These are phyloP conservation scores for Aurelia aurita DNA, from an alignment of 30 jellyfish, hydroid and myxozoan species.

Conservation along the genomic window DNA sequence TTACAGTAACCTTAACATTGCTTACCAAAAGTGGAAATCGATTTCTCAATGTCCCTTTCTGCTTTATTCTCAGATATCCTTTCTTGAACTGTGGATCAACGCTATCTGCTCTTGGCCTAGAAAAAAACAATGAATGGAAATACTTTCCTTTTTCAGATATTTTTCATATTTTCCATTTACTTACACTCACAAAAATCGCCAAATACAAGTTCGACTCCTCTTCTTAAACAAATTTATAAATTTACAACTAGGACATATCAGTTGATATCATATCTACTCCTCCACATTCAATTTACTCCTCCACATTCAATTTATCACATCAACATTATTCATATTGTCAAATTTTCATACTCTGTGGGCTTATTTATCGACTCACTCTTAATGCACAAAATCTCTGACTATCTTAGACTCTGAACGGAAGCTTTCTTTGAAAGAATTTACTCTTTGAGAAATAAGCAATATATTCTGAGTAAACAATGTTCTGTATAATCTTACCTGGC, in stretches of 20 bases:
- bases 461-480: not conserved
- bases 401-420: not conserved
- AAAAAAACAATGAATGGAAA: too few relatives aligned
- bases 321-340: not conserved
- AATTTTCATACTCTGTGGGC: not conserved
- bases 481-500: slow-evolving; percentile 14
- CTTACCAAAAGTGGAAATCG: slow-evolving; percentile 89
- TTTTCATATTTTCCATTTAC: not conserved
- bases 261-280: too few relatives aligned
- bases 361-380: not conserved
- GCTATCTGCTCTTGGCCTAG: slow-evolving; percentile 63
- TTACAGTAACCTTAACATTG: not conserved
- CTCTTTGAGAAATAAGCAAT: not conserved
- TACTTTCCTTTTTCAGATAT: too few relatives aligned
- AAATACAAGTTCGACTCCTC: not conserved
- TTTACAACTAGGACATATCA: too few relatives aligned
- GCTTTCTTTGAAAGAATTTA: too few relatives aligned
- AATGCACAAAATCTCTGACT: not conserved
- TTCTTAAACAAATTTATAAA: not conserved
- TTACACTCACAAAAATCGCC: not conserved
- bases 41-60: slow-evolving; percentile 85
- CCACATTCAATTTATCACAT: too few relatives aligned
- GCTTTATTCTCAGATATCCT: slow-evolving; percentile 93
- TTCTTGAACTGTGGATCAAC: slow-evolving; percentile 57
- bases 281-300: too few relatives aligned